Evolutionary conservation across 2,888 invertebrate species (phyloP), one percentile per base, ranked within the genome.

Genomic region (Seira ritae): DNA sequence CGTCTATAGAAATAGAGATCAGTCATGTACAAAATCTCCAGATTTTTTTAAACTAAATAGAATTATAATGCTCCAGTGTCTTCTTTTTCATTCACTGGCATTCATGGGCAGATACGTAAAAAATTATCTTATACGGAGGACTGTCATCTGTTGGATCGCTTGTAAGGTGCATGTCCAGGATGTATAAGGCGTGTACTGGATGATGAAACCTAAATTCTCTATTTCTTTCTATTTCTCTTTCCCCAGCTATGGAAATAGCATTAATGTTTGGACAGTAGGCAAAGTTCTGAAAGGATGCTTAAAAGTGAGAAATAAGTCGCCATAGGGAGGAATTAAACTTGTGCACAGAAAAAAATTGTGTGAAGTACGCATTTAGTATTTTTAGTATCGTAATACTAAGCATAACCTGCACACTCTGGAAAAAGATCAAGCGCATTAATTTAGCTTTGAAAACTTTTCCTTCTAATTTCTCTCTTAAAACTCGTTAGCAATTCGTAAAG

Each of bases 61-160:
- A 31, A 31, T 31, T 31, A 31, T 31, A 31, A 31, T 50, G 50
- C 12, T 22, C 1, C 24, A 20, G 37, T 15, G 42, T 71, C 15
- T 31, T 6, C 69, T 8, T 22, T 31, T 6, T 37, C 31, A 12
- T n/a, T 69, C 15, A 10, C 37, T 17, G 10, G 69, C 12, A 4
- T 46, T 66, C 3, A 2, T 3, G 19, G 62, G 69, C 22, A 65
- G 62, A 67, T 71, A 78, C 67, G 79, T 80, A 72, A 80, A 80
- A 80, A 80, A 80, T 80, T 80, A 72, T 80, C 72, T 72, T 73
- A 31, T 50, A 62, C 37, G 65, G 65, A 77, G 70, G 70, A 70
- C 46, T 77, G 70, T 70, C 31, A n/a, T 50, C 69, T 69, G 68
- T 77, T 62, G 65, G 50, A 23, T 55, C 74, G 12, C 22, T 23